These are phyloP conservation scores for Sitta europaea DNA, from an alignment of 2,113 vertebrate species.

Conservation along the genomic window DNA sequence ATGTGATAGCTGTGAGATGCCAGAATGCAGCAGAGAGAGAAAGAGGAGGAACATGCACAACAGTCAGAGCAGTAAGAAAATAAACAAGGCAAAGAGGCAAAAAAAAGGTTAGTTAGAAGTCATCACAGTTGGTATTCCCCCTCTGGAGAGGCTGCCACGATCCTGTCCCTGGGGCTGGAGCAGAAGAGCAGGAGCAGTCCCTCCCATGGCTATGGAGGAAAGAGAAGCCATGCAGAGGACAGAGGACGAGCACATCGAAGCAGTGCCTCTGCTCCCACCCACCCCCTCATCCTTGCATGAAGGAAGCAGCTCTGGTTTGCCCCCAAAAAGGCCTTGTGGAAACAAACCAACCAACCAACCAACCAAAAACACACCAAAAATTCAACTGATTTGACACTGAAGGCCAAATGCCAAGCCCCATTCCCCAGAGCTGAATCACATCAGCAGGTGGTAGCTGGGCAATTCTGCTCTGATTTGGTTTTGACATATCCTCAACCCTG, in stretches of 20 bases:
- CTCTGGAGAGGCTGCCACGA: background rate
- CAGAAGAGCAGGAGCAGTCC: background rate
- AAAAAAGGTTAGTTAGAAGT: slow-evolving; percentile 39
- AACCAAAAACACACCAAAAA: too few species aligned
- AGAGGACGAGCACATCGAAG: background rate
- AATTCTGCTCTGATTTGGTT: background rate
- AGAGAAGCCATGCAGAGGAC: background rate
- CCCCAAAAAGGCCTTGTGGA: background rate
- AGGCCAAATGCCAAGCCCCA: background rate
- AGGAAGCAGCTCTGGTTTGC: background rate
- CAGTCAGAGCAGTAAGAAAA: slow-evolving; percentile 84
- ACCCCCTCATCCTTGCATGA: background rate
- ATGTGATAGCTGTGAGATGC: slow-evolving; percentile 97
- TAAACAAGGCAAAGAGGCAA: slow-evolving; percentile 64
- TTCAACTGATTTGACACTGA: background rate
- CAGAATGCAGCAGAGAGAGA: slow-evolving; percentile 84
- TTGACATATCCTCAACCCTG: background rate
- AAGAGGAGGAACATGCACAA: slow-evolving; percentile 87
- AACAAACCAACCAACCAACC: background rate
- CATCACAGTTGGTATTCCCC: slow-evolving; percentile 3
- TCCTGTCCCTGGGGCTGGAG: slow-evolving; percentile 3
- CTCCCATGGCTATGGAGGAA: background rate
- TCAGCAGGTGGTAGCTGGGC: background rate
- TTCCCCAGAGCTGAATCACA: background rate
- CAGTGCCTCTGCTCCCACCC: background rate